Evolutionary conservation across 1,140 invertebrate genomes (phyloP).

Genomic region (Cotesia glomerata): DNA sequence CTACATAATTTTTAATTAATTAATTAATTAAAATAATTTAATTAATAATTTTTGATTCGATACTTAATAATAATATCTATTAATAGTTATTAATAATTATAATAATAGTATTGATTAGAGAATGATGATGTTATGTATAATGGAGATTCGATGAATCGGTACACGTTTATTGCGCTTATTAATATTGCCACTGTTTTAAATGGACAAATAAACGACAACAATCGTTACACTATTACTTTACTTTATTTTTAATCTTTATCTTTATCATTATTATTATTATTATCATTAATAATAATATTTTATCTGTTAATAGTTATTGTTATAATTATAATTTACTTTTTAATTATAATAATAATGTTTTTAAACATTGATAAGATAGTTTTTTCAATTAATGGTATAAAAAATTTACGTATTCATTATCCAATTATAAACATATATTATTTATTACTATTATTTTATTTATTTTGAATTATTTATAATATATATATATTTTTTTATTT

Average conservation of each 20-base stretch:
- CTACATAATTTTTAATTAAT: background rate
- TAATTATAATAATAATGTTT: conserved; percentile 7
- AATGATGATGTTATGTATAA: conserved; percentile 39
- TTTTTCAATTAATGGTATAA: conserved; percentile 21
- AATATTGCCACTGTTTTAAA: conserved; percentile 27
- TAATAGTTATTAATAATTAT: conserved; percentile 11
- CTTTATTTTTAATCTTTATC: background rate
- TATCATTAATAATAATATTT: background rate
- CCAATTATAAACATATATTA: conserved; percentile 20
- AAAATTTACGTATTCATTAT: conserved; percentile 21
- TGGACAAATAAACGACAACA: conserved; percentile 30
- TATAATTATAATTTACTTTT: background rate
- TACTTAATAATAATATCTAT: conserved; percentile 8
- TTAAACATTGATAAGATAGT: conserved; percentile 26
- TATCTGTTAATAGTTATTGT: background rate
- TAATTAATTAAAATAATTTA: conserved; percentile 8
- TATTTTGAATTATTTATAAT: conserved; percentile 10
- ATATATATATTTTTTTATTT: conserved; percentile 5
- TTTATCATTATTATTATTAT: too few relatives aligned
- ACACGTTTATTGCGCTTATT: conserved; percentile 30
- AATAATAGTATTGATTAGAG: conserved; percentile 28
- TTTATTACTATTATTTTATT: conserved; percentile 13
- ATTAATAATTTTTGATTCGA: conserved; percentile 29
- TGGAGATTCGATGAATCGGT: conserved; percentile 34
- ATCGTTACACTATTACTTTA: background rate